Percentiles rank a stretch among this genome's conserved stretches.
Conservation (phyloP, 2,797 vertebrate genomes). For the Sebastes hubbsi region DNA sequence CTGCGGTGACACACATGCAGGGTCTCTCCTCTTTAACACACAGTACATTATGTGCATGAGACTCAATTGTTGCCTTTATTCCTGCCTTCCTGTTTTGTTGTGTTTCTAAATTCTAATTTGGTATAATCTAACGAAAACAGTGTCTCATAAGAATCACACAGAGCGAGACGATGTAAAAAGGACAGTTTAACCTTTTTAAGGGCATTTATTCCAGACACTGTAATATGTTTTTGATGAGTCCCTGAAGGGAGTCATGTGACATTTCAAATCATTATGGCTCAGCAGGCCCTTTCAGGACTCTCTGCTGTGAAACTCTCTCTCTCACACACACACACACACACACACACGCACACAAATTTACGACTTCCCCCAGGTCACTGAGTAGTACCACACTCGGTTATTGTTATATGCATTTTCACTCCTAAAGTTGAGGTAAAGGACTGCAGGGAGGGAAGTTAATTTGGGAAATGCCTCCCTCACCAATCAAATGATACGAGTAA, state of each 20-base stretch:
- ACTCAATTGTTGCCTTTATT: neutral
- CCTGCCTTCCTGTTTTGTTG: neutral
- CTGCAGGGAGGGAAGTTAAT: neutral
- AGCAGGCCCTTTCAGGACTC: constrained; percentile 19
- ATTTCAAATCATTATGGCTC: constrained; percentile 26
- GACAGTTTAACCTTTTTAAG: neutral
- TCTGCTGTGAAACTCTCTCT: neutral
- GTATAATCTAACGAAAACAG: neutral
- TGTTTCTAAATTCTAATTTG: neutral
- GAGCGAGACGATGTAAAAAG: neutral
- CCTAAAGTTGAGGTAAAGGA: neutral
- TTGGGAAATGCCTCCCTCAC: constrained; percentile 1
- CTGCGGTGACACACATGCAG: constrained; percentile 24
- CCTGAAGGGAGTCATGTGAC: constrained; percentile 8
- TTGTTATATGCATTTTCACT: neutral
- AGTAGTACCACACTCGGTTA: neutral
- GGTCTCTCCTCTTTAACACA: constrained; percentile 12
- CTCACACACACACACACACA: neutral
- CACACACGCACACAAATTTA: neutral
- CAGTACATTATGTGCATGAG: neutral
- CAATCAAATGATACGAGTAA: neutral
- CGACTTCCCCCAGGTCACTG: neutral
- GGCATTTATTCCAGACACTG: neutral
- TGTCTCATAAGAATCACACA: neutral
- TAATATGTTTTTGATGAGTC: constrained; percentile 3